phyloP scores from a whole-genome alignment of 2,888 invertebrate species.

The Aphelenchoides bicaudatus region DNA sequence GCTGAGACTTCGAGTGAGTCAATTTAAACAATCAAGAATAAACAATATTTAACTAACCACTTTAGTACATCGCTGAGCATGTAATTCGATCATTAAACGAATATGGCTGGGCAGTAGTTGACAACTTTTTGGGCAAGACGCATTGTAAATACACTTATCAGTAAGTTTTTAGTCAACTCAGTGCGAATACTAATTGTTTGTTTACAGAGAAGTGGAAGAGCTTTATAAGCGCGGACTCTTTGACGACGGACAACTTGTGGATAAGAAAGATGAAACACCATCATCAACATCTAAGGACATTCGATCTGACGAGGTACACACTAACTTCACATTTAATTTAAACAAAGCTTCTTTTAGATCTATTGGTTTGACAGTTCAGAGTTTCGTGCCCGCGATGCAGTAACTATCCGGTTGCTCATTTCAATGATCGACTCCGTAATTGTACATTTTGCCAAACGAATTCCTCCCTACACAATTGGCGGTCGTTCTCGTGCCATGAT shows the following conservation, averaged over 20 bases:
- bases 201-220: conserved; percentile 50
- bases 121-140: conserved; percentile 54
- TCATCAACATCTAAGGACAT: conserved; percentile 41
- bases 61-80: conserved; percentile 49
- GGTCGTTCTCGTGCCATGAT: conserved; percentile 75
- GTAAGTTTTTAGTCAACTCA: conserved; percentile 30
- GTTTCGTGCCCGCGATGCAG: conserved; percentile 37
- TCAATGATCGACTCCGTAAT: conserved; percentile 57
- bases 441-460: conserved; percentile 42
- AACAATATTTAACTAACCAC: conserved; percentile 15
- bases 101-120: conserved; percentile 58
- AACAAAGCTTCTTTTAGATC: conserved; percentile 36
- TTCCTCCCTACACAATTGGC: conserved; percentile 47
- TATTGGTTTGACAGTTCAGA: conserved; percentile 57
- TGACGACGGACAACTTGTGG: conserved; percentile 50
- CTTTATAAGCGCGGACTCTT: conserved; percentile 49
- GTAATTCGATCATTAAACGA: conserved; percentile 51
- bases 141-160: conserved; percentile 43
- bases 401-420: conserved; percentile 45
- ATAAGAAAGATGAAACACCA: conserved; percentile 32
- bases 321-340: not conserved
- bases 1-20: conserved; percentile 37
- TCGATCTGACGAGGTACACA: conserved; percentile 46
- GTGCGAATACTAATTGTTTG: not conserved
- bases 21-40: too few species aligned